These are phyloP conservation scores for Thalpophila matura DNA, from an alignment of 2,888 invertebrate species.

Conservation along the genomic window DNA sequence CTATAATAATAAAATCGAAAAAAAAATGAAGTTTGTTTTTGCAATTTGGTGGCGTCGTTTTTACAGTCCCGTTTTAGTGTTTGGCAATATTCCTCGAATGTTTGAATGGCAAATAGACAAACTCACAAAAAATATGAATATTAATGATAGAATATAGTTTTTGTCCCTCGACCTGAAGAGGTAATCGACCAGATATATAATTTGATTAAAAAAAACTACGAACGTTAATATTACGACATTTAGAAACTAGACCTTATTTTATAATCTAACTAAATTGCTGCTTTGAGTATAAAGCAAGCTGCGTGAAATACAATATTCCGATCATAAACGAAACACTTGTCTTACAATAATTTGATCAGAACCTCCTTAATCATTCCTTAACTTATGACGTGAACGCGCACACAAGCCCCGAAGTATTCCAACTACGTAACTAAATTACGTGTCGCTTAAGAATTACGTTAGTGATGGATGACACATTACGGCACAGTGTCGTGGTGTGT, in stretches of 20 bases:
- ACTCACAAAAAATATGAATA: conserved; percentile 33
- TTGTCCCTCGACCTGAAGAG: background rate
- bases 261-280: conserved; percentile 24
- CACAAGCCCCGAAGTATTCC: conserved; percentile 62
- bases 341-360: conserved; percentile 72
- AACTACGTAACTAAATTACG: conserved; percentile 62
- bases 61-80: conserved; percentile 64
- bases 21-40: conserved; percentile 67
- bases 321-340: conserved; percentile 67
- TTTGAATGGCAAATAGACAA: conserved; percentile 43
- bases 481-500: conserved; percentile 60
- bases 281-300: conserved; percentile 13
- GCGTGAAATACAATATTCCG: conserved; percentile 34
- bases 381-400: conserved; percentile 57
- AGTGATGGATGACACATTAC: conserved; percentile 60
- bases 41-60: conserved; percentile 65
- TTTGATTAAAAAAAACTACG: background rate
- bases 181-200: conserved; percentile 12
- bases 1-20: conserved; percentile 68
- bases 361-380: conserved; percentile 72
- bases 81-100: conserved; percentile 56
- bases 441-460: conserved; percentile 56
- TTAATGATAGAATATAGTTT: conserved; percentile 16
- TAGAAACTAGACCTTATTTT: background rate
- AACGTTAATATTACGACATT: conserved; percentile 2